Conservation (phyloP, 2,888 invertebrate genomes). For the Scaptomyza cyrtandrae region DNA sequence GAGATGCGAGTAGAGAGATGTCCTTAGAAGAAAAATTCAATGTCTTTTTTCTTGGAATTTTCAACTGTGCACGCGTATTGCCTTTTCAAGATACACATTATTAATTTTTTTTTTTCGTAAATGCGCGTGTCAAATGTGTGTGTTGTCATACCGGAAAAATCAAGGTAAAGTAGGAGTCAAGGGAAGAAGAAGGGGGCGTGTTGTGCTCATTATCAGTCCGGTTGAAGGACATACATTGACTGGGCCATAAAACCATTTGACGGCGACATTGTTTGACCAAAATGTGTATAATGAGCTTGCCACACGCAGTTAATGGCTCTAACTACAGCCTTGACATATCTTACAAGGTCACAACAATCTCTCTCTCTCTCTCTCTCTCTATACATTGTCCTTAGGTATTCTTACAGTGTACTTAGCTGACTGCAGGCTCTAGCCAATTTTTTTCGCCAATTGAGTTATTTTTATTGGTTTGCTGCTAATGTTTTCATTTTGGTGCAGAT, state of each 20-base stretch:
- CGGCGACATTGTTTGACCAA: slow-evolving; percentile 46
- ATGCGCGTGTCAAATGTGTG: slow-evolving; percentile 76
- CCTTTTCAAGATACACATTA: slow-evolving; percentile 57
- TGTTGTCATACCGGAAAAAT: slow-evolving; percentile 53
- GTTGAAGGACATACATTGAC: slow-evolving; percentile 50
- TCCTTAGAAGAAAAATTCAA: slow-evolving; percentile 31
- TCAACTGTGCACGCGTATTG: slow-evolving; percentile 51
- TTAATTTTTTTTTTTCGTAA: slow-evolving; percentile 69
- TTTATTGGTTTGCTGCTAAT: slow-evolving; percentile 50
- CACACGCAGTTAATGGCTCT: slow-evolving; percentile 82
- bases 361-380: neutral
- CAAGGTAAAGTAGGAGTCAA: slow-evolving; percentile 48
- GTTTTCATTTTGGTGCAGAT: slow-evolving; percentile 43
- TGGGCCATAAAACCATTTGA: slow-evolving; percentile 61
- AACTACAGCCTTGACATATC: slow-evolving; percentile 57
- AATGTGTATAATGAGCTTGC: slow-evolving; percentile 80
- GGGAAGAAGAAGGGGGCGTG: slow-evolving; percentile 36
- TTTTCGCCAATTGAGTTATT: slow-evolving; percentile 60
- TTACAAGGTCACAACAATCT: slow-evolving; percentile 38
- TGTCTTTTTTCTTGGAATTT: slow-evolving; percentile 15
- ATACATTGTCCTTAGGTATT: slow-evolving; percentile 3
- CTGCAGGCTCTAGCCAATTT: slow-evolving; percentile 13
- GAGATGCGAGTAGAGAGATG: neutral
- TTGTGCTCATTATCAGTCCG: slow-evolving; percentile 46
- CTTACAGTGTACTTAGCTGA: slow-evolving; percentile 24